Base-by-base conservation (phyloP, 2,888 invertebrate genomes). In the Brenthis hecate region DNA sequence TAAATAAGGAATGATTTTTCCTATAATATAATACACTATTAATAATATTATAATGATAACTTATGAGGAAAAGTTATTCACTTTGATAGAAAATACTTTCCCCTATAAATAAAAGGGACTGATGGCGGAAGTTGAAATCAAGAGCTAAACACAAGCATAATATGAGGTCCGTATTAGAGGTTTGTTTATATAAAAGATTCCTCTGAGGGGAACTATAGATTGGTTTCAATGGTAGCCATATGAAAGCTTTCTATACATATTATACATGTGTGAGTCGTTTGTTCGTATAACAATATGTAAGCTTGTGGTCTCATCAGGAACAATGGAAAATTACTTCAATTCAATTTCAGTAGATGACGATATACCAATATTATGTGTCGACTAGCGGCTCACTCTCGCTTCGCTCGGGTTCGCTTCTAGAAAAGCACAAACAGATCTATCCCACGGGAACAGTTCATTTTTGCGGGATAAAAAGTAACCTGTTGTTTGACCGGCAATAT, bases 131-230 rank as follows among this genome's bases (percentile, higher is more conserved):
- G 56, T 56, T 36, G 56, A 62, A 56, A 36, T 36, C 61, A 62
- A 51, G 48, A 67, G 51, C 23, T 16, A 68, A 63, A 51, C 56
- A 67, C 6, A 56, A 56, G 57, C 54, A 53, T 43, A 58, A 53
- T 62, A 62, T 62, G 32, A 53, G 53, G 43, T 51, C n/a, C 63
- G 51, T 60, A 66, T 70, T 55, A 56, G 19, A 64, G 55, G 51
- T 56, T 64, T 60, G 61, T 61, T 71, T 65, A 57, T 56, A 65
- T 53, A 68, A 65, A 62, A 68, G 68, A 56, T 64, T 67, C 54
- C 62, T 66, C 66, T 66, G 55, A 48, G 56, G 65, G 56, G 58
- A 56, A 58, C 19, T 32, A 56, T 43, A 63, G 58, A 65, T 53
- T 32, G 62, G 48, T 70, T 66, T 55, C 66, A 70, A 66, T 63